phyloP scores from a whole-genome alignment of 2,888 invertebrate species.

The Chrysotoxum bicinctum region DNA sequence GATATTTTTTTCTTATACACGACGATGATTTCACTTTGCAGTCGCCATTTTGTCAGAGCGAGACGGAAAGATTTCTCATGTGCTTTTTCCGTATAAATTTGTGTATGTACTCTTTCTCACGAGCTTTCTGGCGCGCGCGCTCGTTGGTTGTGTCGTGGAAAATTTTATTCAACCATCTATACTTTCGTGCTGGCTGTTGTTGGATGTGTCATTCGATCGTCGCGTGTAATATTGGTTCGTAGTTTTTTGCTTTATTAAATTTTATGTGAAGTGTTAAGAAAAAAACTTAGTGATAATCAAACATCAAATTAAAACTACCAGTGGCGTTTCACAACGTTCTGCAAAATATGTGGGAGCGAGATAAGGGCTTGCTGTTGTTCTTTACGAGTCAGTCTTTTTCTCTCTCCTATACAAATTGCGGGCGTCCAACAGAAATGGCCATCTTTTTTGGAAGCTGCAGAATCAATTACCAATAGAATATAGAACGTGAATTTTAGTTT shows the following conservation, averaged over 20 bases:
- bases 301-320: background rate
- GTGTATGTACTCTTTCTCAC: constrained; percentile 32
- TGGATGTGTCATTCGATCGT: constrained; percentile 26
- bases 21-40: constrained; percentile 68
- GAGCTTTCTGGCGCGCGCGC: constrained; percentile 66
- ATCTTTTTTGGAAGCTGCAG: background rate
- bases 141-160: constrained; percentile 40
- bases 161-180: constrained; percentile 35
- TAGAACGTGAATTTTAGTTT: background rate
- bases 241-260: background rate
- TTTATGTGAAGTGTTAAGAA: constrained; percentile 2
- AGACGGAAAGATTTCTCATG: constrained; percentile 35
- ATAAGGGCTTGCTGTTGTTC: constrained; percentile 81
- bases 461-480: background rate
- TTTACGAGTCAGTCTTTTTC: constrained; percentile 82
- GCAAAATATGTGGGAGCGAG: constrained; percentile 82
- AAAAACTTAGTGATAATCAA: background rate
- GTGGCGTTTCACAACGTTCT: constrained; percentile 76
- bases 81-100: constrained; percentile 34
- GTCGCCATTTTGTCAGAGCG: constrained; percentile 72
- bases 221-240: background rate
- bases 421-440: constrained; percentile 78
- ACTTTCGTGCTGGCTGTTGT: constrained; percentile 29
- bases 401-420: constrained; percentile 83
- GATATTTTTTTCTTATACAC: constrained; percentile 47